Evolutionary conservation across 2,888 invertebrate species (phyloP), one percentile per base, ranked within the genome.

Genomic region (Notodonta dromedarius): DNA sequence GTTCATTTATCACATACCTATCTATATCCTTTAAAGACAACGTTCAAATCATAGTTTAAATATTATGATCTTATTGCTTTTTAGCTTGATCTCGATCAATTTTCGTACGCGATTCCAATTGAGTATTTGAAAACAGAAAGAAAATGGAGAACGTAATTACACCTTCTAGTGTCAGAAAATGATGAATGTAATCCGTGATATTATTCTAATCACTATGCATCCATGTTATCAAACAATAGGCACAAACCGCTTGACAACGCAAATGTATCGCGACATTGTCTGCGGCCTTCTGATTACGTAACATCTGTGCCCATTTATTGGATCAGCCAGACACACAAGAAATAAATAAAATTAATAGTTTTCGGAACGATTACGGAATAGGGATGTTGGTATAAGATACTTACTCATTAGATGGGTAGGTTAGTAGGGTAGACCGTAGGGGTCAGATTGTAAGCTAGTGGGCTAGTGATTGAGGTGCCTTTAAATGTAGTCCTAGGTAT

Each of bases 261-360:
- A 70, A 77, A 67, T 69, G 71, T 62, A 66, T 67, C 68, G 63
- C 70, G 70, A 76, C 74, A 78, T 80, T 79, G 82, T 80, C 61
- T 65, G 66, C 63, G 70, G 65, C 66, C 67, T 75, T 73, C 65
- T 66, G 66, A 67, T 83, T 84, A 78, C 78, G 75, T 81, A 82
- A 85, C 84, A 82, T 82, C 78, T 84, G 83, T 74, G 79, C 68
- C 77, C 79, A 78, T 77, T 72, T 66, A 24, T 52, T 12, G 52
- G 53, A 61, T 60, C 55, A 63, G 62, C 61, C 55, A 63, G 62
- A 62, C 58, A 67, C 66, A 74, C 77, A 80, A 83, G 79, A 80
- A 78, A 79, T 59, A 58, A 63, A 70, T 60, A 58, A 64, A 71
- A 69, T 65, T 58, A 67, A 71, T 75, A 62, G 65, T 59, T 67